phyloP scores from a whole-genome alignment of 2,888 invertebrate genomes.

The Pinctada fucata region DNA sequence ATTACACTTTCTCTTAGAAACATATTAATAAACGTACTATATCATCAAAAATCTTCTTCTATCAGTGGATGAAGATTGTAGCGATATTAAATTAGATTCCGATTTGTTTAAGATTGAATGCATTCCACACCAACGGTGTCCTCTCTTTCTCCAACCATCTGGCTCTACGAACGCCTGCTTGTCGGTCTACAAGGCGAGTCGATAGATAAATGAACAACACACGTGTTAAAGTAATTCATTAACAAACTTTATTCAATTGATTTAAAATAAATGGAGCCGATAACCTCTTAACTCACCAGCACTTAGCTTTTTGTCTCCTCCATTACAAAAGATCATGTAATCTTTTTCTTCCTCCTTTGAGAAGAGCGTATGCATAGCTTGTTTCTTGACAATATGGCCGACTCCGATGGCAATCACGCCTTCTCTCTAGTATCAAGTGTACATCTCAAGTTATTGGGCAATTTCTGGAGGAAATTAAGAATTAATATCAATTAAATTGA shows the following conservation, averaged over 20 bases:
- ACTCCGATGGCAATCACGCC: neutral
- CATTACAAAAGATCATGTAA: neutral
- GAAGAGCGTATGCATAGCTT: neutral
- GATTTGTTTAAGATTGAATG: too few relatives aligned
- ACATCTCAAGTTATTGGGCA: conserved; percentile 17
- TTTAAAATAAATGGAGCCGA: neutral
- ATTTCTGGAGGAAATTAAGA: conserved; percentile 14
- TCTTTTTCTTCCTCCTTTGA: neutral
- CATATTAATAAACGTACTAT: too few relatives aligned
- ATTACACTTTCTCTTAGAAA: too few relatives aligned
- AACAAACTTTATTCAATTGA: conserved; percentile 25
- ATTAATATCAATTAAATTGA: conserved; percentile 28
- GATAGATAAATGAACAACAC: conserved; percentile 26
- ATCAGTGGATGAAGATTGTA: too few relatives aligned
- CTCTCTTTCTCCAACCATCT: conserved; percentile 13
- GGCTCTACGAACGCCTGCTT: conserved; percentile 18
- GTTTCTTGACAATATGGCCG: neutral
- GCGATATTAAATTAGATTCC: too few relatives aligned
- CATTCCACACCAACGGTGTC: too few relatives aligned
- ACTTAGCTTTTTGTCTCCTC: neutral
- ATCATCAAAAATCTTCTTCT: too few relatives aligned
- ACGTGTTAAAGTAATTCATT: conserved; percentile 4
- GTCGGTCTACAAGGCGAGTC: conserved; percentile 11
- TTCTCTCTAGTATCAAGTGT: conserved; percentile 5
- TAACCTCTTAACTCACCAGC: neutral